Base-by-base conservation (phyloP, 2,113 vertebrate species). In the Irena cyanogastra region DNA sequence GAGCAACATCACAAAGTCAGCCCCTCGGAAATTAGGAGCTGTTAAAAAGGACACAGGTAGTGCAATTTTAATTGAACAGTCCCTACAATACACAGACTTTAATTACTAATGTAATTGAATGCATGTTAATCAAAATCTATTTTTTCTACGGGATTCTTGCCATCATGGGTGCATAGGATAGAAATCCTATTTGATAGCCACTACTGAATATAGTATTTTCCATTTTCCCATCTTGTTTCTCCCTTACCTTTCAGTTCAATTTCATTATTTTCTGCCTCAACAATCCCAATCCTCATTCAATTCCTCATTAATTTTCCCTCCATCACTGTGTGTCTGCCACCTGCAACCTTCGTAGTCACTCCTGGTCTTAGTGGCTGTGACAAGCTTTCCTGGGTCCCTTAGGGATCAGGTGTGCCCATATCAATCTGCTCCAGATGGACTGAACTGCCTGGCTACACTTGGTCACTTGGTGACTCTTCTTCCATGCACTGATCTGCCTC, bases 301-400 rank as follows among this genome's bases (percentile, higher is more conserved):
- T 69, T 79, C 13, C 14, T 75, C 37, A 44, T 56, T 24, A 68
- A 7, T 23, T 87, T 93, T 87, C 39, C 22, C 15, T 60, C 17
- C 21, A 21, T 37, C 41, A 28, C 33, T 3, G 1, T 39, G 57
- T 71, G 52, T 65, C 60, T 52, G 47, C 24, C 65, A 71, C 30
- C 22, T 81, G 50, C 53, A 75, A 35, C 28, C 66, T 92, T 37
- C 16, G 5, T 13, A 52, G 47, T 87, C 56, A 23, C 14, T 82
- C 42, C n/a, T 0, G 0, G 18, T 2, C 0, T 23, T 90, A 2
- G 2, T 17, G 22, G 11, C 76, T 79, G 44, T 64, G 52, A 63
- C 45, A 70, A 75, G n/a, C 27, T 74, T 74, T 75, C 28, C 28
- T 4, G 2, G 19, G 26, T 77, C 44, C 59, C 26, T 39, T 0